phyloP scores from a whole-genome alignment of 2,888 invertebrate species.

The Trissonchulus latispiculum region DNA sequence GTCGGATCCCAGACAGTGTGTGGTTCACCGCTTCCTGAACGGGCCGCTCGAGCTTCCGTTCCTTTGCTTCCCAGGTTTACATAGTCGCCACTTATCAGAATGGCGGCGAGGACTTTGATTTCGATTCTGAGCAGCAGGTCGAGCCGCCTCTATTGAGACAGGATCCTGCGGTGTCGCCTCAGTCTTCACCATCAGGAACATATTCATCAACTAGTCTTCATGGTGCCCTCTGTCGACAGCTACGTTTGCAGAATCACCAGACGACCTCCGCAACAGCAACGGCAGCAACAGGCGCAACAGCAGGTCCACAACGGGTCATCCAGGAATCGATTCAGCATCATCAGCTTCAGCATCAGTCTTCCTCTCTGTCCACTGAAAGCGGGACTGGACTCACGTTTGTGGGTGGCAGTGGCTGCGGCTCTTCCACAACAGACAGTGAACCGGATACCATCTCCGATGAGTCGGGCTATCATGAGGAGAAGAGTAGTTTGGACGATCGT shows the following conservation, averaged over 20 bases:
- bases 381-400: no score
- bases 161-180: not conserved
- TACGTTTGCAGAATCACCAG: not conserved
- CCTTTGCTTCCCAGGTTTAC: no score
- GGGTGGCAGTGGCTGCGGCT: no score
- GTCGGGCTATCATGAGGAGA: slow-evolving; percentile 59
- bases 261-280: not conserved
- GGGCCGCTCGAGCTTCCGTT: not conserved
- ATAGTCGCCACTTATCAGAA: no score
- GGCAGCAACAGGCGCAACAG: no score
- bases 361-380: not conserved
- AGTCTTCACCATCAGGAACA: not conserved
- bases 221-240: no score
- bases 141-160: not conserved
- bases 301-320: no score
- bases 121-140: not conserved
- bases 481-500: slow-evolving; percentile 20
- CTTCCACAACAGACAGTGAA: no score
- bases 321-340: no score
- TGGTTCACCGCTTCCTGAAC: not conserved
- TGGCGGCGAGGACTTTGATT: no score
- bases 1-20: not conserved
- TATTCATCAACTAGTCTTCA: no score
- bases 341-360: not conserved
- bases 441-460: slow-evolving; percentile 71